Base-by-base conservation (phyloP, 2,888 invertebrate genomes). In the Gortyna flavago region DNA sequence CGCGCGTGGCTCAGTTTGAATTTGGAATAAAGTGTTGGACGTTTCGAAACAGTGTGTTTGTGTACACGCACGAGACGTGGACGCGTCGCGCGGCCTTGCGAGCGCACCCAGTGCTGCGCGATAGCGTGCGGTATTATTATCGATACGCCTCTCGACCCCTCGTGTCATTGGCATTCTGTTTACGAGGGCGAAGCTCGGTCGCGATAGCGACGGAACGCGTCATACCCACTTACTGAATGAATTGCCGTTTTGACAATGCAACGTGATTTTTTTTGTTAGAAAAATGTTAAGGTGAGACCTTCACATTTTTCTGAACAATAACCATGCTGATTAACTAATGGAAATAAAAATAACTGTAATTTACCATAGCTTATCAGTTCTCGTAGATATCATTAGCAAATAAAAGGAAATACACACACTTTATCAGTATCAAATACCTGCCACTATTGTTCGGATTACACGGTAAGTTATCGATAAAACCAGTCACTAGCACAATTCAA, bases 91-190 rank as follows among this genome's bases (percentile, higher is more conserved):
- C 95, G 96, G 96, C 96, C 96, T 96, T 96, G 96, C 93, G 86
- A 90, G 91, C 90, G 91, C 92, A 91, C 87, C 92, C 93, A 96
- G 96, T 95, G 96, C 85, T 95, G 96, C 85, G 92, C 92, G 94
- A 93, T 93, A 93, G 87, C 88, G 88, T 84, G 88, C 91, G 89
- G 90, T 92, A 91, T 90, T 90, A 90, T 91, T 96, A 96, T 96
- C 96, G 96, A 96, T 95, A 95, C 90, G 89, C 87, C 89, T 87
- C 87, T 85, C 92, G 93, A 93, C 93, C 93, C 93, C 92, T 92
- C 91, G 93, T 95, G 96, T 96, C 96, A 96, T 95, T 96, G 96
- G 95, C 95, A 95, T 92, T 94, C 89, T 94, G 95, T 95, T 95
- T 95, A 96, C 94, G 92, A 90, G 92, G 92, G 92, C 93, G 93